Percentiles rank a stretch among this genome's conserved stretches.
Evolutionary conservation across 1,140 invertebrate species (phyloP).

Genomic region (Drosophila setifemur): DNA sequence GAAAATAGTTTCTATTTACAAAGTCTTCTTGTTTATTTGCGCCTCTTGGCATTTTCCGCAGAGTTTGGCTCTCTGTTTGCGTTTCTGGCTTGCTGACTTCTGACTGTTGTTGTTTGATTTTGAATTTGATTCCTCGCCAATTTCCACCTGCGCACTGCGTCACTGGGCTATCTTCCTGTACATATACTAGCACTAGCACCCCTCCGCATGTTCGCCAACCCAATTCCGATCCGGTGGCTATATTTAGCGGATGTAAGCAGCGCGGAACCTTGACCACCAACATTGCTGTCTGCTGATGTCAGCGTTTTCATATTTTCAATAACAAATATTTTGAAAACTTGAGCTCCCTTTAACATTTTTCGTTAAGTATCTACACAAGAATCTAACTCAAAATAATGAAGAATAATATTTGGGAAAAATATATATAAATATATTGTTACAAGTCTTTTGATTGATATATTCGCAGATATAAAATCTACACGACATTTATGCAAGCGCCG

Average conservation of each 20-base stretch:
- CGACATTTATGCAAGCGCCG: not conserved
- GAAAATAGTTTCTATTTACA: constrained; percentile 36
- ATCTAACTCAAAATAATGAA: too few species aligned
- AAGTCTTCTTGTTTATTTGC: constrained; percentile 53
- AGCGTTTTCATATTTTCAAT: constrained; percentile 29
- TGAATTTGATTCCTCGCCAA: constrained; percentile 55
- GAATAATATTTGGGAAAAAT: too few species aligned
- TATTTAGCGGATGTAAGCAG: constrained; percentile 65
- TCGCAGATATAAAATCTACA: too few species aligned
- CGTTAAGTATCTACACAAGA: not conserved
- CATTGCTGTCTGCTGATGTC: constrained; percentile 68
- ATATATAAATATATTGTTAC: too few species aligned
- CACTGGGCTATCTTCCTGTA: constrained; percentile 67
- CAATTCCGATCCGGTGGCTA: constrained; percentile 27
- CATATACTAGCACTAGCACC: too few species aligned
- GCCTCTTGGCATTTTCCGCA: constrained; percentile 28
- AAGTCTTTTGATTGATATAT: too few species aligned
- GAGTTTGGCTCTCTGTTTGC: constrained; percentile 20
- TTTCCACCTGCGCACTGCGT: constrained; percentile 72
- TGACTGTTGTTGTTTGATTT: constrained; percentile 30
- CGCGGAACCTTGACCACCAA: constrained; percentile 65
- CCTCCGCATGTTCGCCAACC: constrained; percentile 1
- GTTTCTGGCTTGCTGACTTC: constrained; percentile 22
- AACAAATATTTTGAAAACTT: not conserved
- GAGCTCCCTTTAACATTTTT: too few species aligned